Base-by-base conservation (phyloP, 2,888 invertebrate genomes). In the Mellilla xanthometata region DNA sequence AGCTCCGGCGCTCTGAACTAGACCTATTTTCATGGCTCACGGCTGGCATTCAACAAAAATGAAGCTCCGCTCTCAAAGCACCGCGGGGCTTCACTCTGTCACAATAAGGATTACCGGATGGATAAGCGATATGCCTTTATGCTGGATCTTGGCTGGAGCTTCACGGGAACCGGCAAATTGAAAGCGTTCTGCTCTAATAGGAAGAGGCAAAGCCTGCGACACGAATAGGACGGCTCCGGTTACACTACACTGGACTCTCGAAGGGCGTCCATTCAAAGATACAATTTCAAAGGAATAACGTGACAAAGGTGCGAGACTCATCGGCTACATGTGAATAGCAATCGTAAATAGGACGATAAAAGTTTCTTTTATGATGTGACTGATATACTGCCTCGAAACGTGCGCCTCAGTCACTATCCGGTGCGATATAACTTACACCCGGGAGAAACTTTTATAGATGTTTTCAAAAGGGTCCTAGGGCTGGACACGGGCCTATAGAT, bases 151-250 rank as follows among this genome's bases (percentile, higher is more conserved):
- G 68, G 70, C 69, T 58, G 65, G 30, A 46, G 40, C 26, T 70
- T 68, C 68, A 70, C 73, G 70, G 74, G 72, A 70, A 75, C 69
- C 71, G 67, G 69, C 65, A 76, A 77, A 76, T 76, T 77, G 72
- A 76, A 77, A 72, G 68, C 73, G 72, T 72, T 75, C 71, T 68
- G 64, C 60, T 45, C 39, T 39, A 41, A 62, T 64, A 68, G 68
- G 70, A 67, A 67, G 59, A 62, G 62, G 65, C 62, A 61, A 57
- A 60, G 53, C 55, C 62, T 60, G 65, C 60, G 58, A 62, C 62
- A 60, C 61, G 62, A 58, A 48, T 50, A 55, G 51, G 47, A 41
- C 35, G 10, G 10, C 7, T 35, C 35, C 24, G 48, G 55, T n/a
- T 19, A 24, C 24, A 24, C 7, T 38, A 46, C 39, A 31, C 34